A percentile compares a stretch with the other conserved stretches of the same genome.
These are phyloP conservation scores for Gallinago stenura DNA, from an alignment of 2,797 vertebrate species.

Conservation along the genomic window DNA sequence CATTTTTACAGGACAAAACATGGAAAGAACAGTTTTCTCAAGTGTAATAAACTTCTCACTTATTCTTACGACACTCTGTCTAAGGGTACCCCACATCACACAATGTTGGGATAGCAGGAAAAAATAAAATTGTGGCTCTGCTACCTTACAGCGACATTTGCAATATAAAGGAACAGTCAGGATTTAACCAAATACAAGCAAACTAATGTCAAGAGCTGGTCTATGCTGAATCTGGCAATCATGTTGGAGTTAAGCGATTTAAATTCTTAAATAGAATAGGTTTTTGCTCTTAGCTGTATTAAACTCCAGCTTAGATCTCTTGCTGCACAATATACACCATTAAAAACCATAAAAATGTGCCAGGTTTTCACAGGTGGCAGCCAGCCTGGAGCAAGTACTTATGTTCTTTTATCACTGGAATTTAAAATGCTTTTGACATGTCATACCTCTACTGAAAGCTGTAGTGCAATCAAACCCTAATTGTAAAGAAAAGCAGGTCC, in stretches of 20 bases:
- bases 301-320: not conserved
- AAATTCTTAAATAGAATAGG: not conserved
- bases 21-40: not conserved
- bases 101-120: not conserved
- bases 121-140: not conserved
- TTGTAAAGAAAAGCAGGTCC: not conserved
- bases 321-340: accelerated
- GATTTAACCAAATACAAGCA: not conserved
- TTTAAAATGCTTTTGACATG: not conserved
- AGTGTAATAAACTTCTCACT: not conserved
- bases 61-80: not conserved
- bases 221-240: not conserved
- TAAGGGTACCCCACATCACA: not conserved
- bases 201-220: not conserved
- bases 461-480: not conserved
- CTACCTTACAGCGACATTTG: not conserved
- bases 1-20: not conserved
- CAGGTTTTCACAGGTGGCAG: not conserved
- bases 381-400: not conserved
- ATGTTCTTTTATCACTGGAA: not conserved
- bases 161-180: not conserved
- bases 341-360: accelerated
- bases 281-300: not conserved
- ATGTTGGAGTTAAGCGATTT: not conserved
- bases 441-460: not conserved